A percentile compares a stretch with the other conserved stretches of the same genome.
phyloP scores from a whole-genome alignment of 2,797 vertebrate species.

The Acipenser ruthenus region DNA sequence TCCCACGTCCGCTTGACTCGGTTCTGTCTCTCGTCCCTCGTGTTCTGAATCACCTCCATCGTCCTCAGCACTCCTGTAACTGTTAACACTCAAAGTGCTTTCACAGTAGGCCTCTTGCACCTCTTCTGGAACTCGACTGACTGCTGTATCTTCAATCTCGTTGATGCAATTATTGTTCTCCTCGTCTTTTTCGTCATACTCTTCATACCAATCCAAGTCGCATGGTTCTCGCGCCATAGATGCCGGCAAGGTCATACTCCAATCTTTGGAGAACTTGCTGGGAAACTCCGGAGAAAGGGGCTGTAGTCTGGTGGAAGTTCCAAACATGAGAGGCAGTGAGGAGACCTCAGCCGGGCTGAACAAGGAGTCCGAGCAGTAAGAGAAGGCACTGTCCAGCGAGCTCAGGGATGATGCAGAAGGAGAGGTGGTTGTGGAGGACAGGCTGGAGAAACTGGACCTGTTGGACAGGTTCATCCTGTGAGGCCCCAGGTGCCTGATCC shows the following conservation, averaged over 20 bases:
- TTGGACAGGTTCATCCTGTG: slow-evolving; percentile 44
- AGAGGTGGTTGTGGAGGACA: slow-evolving; percentile 60
- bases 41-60: slow-evolving; percentile 10
- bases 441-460: slow-evolving; percentile 58
- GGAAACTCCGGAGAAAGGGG: slow-evolving; percentile 43
- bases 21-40: neutral
- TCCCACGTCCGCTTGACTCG: neutral
- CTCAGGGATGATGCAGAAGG: slow-evolving; percentile 57
- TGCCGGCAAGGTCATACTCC: slow-evolving; percentile 39
- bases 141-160: neutral
- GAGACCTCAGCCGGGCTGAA: slow-evolving; percentile 44
- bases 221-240: slow-evolving; percentile 16
- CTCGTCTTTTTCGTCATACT: slow-evolving; percentile 22
- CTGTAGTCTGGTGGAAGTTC: slow-evolving; percentile 43
- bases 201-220: slow-evolving; percentile 26
- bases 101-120: neutral
- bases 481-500: slow-evolving; percentile 34
- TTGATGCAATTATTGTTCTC: slow-evolving; percentile 18
- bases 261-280: slow-evolving; percentile 37
- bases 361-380: slow-evolving; percentile 56
- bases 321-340: slow-evolving; percentile 49
- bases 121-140: neutral
- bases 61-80: neutral
- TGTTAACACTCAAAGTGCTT: neutral
- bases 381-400: slow-evolving; percentile 61